Base-by-base conservation (phyloP, 2,888 invertebrate genomes). In the Eutolmus rufibarbis region DNA sequence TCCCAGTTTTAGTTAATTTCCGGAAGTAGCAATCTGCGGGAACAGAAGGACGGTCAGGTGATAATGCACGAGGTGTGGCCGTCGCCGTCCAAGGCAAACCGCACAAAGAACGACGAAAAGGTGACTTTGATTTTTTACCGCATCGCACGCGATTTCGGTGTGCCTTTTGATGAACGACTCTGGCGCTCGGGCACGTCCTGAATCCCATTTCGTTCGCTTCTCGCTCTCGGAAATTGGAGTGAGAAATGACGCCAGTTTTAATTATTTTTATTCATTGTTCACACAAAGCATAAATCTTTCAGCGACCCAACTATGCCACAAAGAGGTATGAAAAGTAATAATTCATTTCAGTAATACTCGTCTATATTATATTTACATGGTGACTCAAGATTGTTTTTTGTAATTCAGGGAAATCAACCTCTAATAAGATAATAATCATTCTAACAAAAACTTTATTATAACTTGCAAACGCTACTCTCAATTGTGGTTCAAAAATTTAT, bases 1-100 rank as follows among this genome's bases (percentile, higher is more conserved):
- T 85, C 85, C 85, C 74, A 85, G 85, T 85, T 85, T 85, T 74
- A 74, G 85, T 85, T 85, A 85, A 85, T 85, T 85, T 85, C 85
- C 74, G 85, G 85, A 85, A 85, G 74, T 85, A 46, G 74, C 85
- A 85, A 85, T 85, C 85, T 85, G 85, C 74, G 31, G 19, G 74
- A 85, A 40, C 46, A 74, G 74, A 74, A 74, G 74, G 85, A 85
- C 74, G 85, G 46, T n/a, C 28, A 19, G 74, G 74, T 85, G 85
- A 85, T 85, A 85, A 85, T 74, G 74, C 74, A 43, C 14, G 74
- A 56, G 85, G 85, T 74, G 85, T 85, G 85, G 85, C 31, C 74
- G 85, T 85, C 74, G 85, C 46, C 46, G 43, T 23, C 46, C 85
- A 34, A 85, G 74, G 56, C 51, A 74, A 85, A 43, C 43, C 34